phyloP scores from a whole-genome alignment of 2,888 invertebrate genomes.

The Auanema freiburgensis region DNA sequence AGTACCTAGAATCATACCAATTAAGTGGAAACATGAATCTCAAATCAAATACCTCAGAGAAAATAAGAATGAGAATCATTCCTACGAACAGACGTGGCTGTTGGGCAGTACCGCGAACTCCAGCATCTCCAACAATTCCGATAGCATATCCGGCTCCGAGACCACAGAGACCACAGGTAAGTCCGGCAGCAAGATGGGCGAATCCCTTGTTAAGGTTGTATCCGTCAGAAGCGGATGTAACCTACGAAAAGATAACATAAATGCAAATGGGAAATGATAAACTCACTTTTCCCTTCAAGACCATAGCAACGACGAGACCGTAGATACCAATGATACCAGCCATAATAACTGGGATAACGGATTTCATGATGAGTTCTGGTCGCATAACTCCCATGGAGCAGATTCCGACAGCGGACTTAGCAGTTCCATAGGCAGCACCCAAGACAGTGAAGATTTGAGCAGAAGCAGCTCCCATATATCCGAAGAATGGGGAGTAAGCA shows the following conservation, averaged over 20 bases:
- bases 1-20: constrained; percentile 68
- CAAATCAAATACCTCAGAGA: constrained; percentile 82
- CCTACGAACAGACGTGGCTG: constrained; percentile 99
- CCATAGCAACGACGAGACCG: constrained; percentile 95
- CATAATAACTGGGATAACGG: constrained; percentile 88
- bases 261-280: not conserved
- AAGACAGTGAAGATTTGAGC: constrained; percentile 49
- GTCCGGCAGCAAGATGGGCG: constrained; percentile 92
- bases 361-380: constrained; percentile 99
- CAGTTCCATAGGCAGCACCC: constrained; percentile 74
- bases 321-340: constrained; percentile 79
- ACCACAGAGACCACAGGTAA: constrained; percentile 95
- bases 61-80: constrained; percentile 89
- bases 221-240: constrained; percentile 42
- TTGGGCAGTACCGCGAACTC: constrained; percentile 92
- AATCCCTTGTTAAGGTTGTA: constrained; percentile 73
- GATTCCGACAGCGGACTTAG: constrained; percentile 98
- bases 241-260: constrained; percentile 12
- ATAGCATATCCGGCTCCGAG: constrained; percentile 98
- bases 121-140: constrained; percentile 83
- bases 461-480: constrained; percentile 57
- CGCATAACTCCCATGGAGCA: constrained; percentile 99
- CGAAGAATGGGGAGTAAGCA: constrained; percentile 58
- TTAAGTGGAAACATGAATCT: not conserved
- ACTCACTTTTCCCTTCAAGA: constrained; percentile 73